Conservation (phyloP, 2,888 invertebrate genomes). For the Lissocephala sabroskyi region DNA sequence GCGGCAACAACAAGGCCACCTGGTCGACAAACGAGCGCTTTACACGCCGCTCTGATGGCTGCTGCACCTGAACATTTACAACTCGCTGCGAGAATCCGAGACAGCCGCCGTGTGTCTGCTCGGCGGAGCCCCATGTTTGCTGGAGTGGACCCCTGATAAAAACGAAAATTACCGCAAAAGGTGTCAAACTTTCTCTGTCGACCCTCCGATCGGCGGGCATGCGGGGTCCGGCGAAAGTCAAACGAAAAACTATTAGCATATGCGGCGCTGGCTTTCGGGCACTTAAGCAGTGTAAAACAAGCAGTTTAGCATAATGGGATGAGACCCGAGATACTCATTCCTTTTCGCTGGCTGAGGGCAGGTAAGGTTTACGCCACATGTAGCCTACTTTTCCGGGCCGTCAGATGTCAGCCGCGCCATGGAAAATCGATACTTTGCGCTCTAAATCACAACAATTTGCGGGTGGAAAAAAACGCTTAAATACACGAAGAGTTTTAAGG, state of each 20-base stretch:
- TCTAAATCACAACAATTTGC: conserved; percentile 23
- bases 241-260: conserved; percentile 35
- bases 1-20: conserved; percentile 13
- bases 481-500: not conserved
- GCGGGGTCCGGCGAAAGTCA: conserved; percentile 5
- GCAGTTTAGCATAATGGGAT: conserved; percentile 27
- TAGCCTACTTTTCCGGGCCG: conserved; percentile 11
- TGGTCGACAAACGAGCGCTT: too few relatives aligned
- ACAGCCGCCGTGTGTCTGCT: too few relatives aligned
- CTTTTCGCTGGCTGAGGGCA: too few relatives aligned
- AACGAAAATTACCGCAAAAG: conserved; percentile 25
- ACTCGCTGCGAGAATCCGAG: too few relatives aligned
- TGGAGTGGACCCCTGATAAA: too few relatives aligned
- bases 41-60: too few relatives aligned
- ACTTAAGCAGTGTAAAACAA: conserved; percentile 36
- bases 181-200: not conserved
- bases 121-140: too few relatives aligned
- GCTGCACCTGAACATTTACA: too few relatives aligned
- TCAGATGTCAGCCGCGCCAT: not conserved
- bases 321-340: conserved; percentile 1
- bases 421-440: conserved; percentile 36
- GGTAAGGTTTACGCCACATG: conserved; percentile 6
- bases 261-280: conserved; percentile 11
- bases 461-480: conserved; percentile 19
- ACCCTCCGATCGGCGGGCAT: too few relatives aligned